Conservation (phyloP, 2,113 vertebrate genomes). For the Motacilla alba region DNA sequence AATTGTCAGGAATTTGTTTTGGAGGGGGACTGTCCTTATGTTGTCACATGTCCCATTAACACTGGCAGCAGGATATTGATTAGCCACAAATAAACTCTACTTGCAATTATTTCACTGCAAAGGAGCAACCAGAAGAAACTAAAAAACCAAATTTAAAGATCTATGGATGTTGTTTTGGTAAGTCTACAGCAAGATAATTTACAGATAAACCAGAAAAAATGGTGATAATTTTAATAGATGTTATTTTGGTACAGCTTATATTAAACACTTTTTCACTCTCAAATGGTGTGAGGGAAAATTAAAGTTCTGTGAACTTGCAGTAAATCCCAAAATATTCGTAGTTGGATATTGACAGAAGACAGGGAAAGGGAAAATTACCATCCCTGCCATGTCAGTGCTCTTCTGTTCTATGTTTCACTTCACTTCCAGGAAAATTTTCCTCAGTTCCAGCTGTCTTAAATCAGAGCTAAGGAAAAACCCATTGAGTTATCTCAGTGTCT, state of each 20-base stretch:
- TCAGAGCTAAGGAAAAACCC: neutral
- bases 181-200: neutral
- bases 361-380: neutral
- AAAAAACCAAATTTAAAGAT: neutral
- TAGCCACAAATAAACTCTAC: neutral
- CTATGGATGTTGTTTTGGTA: neutral
- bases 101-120: neutral
- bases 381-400: rapidly evolving
- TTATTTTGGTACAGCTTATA: neutral
- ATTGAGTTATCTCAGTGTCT: neutral
- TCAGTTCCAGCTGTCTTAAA: neutral
- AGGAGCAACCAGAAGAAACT: neutral
- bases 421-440: neutral
- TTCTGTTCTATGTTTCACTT: neutral
- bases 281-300: rapidly evolving
- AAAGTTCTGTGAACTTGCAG: neutral
- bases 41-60: neutral
- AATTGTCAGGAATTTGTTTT: neutral
- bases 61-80: neutral
- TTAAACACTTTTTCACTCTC: neutral
- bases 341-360: neutral
- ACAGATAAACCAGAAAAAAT: neutral
- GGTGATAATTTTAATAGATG: neutral
- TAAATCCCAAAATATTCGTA: neutral
- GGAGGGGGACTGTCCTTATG: neutral